Evolutionary conservation across 2,888 invertebrate genomes (phyloP).

Genomic region (Heliconius cydno): DNA sequence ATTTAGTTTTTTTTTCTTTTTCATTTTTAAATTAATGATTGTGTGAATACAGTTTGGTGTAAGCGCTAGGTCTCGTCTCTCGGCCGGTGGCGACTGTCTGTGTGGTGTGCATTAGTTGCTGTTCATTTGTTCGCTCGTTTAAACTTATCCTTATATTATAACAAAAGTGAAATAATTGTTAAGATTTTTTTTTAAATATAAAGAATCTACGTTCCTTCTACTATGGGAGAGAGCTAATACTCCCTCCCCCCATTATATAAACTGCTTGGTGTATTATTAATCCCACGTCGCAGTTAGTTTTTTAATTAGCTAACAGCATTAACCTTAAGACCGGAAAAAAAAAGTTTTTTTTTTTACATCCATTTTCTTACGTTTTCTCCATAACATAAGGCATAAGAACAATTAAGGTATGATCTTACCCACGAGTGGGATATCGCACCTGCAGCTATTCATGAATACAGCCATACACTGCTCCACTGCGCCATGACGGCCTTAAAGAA

Average conservation of each 20-base stretch:
- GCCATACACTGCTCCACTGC: neutral
- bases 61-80: neutral
- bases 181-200: too few relatives aligned
- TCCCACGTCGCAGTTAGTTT: too few relatives aligned
- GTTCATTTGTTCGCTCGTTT: neutral
- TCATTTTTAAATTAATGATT: constrained; percentile 44
- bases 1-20: constrained; percentile 35
- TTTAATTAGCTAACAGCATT: too few relatives aligned
- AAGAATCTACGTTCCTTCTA: too few relatives aligned
- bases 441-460: neutral
- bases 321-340: too few relatives aligned
- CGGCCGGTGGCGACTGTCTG: neutral
- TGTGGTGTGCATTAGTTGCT: neutral
- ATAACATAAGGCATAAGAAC: neutral
- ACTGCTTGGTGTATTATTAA: neutral
- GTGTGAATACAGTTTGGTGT: constrained; percentile 35
- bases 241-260: neutral
- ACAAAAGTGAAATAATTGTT: too few relatives aligned
- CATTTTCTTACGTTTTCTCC: too few relatives aligned
- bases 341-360: too few relatives aligned
- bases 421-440: neutral
- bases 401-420: neutral
- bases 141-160: neutral
- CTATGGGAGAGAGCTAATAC: too few relatives aligned
- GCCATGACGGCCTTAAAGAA: neutral